Percentiles rank a stretch among this genome's conserved stretches.
phyloP scores from a whole-genome alignment of 2,113 vertebrate species.

The Electrona antarctica region DNA sequence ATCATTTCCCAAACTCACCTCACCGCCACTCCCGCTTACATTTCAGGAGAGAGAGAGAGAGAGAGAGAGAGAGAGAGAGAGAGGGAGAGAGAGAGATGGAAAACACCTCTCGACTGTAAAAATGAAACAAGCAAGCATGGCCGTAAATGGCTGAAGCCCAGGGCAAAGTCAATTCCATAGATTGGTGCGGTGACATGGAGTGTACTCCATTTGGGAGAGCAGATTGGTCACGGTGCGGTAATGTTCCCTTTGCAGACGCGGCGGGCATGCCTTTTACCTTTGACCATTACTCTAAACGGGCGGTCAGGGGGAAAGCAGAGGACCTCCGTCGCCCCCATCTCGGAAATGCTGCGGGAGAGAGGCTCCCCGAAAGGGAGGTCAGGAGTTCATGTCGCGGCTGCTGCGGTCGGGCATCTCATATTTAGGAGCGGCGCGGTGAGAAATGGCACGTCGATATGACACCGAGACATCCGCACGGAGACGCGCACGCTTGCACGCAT shows the following conservation, averaged over 20 bases:
- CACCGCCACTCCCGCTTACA: neutral
- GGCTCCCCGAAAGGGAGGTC: conserved; percentile 59
- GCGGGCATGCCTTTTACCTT: conserved; percentile 48
- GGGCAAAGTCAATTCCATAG: conserved; percentile 71
- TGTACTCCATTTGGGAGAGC: conserved; percentile 77
- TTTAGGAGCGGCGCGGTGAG: conserved; percentile 62
- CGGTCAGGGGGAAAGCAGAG: conserved; percentile 52
- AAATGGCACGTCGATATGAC: conserved; percentile 67
- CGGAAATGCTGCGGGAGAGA: conserved; percentile 41
- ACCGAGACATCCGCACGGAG: conserved; percentile 27
- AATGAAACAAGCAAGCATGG: conserved; percentile 38
- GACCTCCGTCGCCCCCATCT: conserved; percentile 57
- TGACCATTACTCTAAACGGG: conserved; percentile 72
- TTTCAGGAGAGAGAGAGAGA: no score
- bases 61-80: neutral
- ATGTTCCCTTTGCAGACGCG: conserved; percentile 59
- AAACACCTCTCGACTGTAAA: neutral
- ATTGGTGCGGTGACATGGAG: conserved; percentile 73
- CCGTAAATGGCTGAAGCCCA: conserved; percentile 58
- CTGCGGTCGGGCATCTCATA: conserved; percentile 46
- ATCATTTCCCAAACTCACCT: conserved; percentile 48
- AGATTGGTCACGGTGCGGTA: conserved; percentile 71
- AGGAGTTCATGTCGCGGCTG: conserved; percentile 62
- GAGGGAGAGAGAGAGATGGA: no score
- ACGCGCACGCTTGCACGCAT: conserved; percentile 19